Base-by-base conservation (phyloP, 2,888 invertebrate species). In the Thecophora atra region DNA sequence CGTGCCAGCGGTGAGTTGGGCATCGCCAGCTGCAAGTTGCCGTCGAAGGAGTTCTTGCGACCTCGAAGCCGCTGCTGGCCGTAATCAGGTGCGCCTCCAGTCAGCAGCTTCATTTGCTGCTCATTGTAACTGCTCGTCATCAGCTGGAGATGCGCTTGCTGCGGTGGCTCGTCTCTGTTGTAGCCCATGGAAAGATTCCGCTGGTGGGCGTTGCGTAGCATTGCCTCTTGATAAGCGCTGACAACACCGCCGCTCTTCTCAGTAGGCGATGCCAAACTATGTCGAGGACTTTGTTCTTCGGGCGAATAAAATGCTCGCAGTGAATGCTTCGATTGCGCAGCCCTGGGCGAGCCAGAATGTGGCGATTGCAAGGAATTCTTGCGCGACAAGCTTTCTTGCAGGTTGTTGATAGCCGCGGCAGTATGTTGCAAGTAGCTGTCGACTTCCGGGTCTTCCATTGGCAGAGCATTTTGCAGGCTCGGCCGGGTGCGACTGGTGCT, bases 361-460 rank as follows among this genome's bases (percentile, higher is more conserved):
- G 84, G 85, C 65, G 85, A 86, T 74, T 86, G 84, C 0, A 86
- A 75, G 1, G 86, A 86, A 75, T 85, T 86, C 42, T 86, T 82
- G 3, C 87, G 82, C 6, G 86, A 86, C 0, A 85, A 75, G 17
- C 81, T 80, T 76, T 85, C 84, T 72, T 83, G 81, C 42, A 85
- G 77, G 77, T 81, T 83, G 42, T 80, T 83, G 28, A 86, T 85
- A 19, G 84, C 85, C 3, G 81, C 82, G 7, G 84, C 85, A 0
- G 90, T 90, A 78, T 89, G 90, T 51, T 89, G 86, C 17, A 90
- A 85, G 76, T 90, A 90, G 1, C 89, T 84, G 77, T 89, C 90
- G 8, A 69, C 69, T 3, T 75, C 76, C 21, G 75, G 77, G 51
- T 75, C 72, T 58, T 78, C 79, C 28, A 74, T 72, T 19, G 76